These are phyloP conservation scores for Panonychus citri DNA, from an alignment of 1,140 invertebrate genomes.

Conservation along the genomic window DNA sequence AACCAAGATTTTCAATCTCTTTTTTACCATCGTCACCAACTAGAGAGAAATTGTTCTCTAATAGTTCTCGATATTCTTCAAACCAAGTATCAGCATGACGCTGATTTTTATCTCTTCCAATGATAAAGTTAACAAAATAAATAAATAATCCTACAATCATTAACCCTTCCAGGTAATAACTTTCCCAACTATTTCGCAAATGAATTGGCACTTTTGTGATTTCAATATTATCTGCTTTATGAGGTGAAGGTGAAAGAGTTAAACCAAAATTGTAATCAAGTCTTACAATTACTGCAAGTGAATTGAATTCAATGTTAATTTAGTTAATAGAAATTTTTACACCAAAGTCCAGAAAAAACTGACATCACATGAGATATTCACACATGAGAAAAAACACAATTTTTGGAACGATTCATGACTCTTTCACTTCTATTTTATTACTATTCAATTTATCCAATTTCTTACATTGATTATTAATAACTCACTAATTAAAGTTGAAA, in stretches of 20 bases:
- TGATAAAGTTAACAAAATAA: slow-evolving; percentile 80
- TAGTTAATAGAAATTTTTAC: too few species aligned
- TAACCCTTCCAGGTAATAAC: slow-evolving; percentile 82
- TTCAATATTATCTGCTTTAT: slow-evolving; percentile 42
- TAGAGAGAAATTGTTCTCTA: slow-evolving; percentile 78
- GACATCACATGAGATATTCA: too few species aligned
- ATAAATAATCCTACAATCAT: slow-evolving; percentile 63
- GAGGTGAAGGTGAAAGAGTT: neutral
- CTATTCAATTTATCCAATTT: too few species aligned
- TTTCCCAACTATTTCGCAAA: slow-evolving; percentile 77
- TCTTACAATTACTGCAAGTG: too few species aligned
- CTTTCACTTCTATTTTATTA: too few species aligned
- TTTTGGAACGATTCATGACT: too few species aligned
- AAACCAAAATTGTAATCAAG: too few species aligned
- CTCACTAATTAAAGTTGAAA: too few species aligned
- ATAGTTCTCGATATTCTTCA: slow-evolving; percentile 48
- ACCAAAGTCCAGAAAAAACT: too few species aligned
- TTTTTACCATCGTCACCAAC: slow-evolving; percentile 60
- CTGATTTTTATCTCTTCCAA: slow-evolving; percentile 68
- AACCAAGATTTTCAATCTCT: slow-evolving; percentile 36
- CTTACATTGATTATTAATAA: too few species aligned
- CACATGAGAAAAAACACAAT: too few species aligned
- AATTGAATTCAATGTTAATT: too few species aligned
- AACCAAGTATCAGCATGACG: slow-evolving; percentile 72
- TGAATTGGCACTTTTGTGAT: slow-evolving; percentile 74